Evolutionary conservation across 2,888 invertebrate genomes (phyloP), one percentile per base, ranked within the genome.

Genomic region (Orchesellides sinensis): DNA sequence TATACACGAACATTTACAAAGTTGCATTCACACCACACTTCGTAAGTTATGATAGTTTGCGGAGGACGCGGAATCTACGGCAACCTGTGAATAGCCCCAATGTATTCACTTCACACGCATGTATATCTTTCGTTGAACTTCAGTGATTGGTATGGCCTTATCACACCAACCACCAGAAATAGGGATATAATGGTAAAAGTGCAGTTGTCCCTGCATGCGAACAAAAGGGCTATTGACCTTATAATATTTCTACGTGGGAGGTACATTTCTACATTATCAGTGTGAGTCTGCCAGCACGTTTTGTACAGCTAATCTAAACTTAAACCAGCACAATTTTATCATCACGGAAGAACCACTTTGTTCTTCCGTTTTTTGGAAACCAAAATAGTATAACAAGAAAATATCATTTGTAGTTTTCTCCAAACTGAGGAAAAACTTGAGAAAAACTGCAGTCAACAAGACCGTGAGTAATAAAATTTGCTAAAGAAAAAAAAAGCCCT

Each of bases 391-490:
- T 35, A 77, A 25, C 63, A 52, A 65, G 75, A 17, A 75, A 77
- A 66, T 77, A 77, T 68, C 66, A 77, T 77, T 77, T 77, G 12
- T 29, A 66, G 27, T 63, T 63, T 63, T 17, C 10, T n/a, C n/a
- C n/a, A 68, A 52, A 59, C 35, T 25, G 47, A 32, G 47, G 12
- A 54, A 27, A 66, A 75, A 66, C 32, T 74, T 14, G 6, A 17
- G 49, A 56, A 65, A 75, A 63, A 61, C 29, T 56, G 75, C 75
- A 65, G 65, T 35, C 40, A 75, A 65, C 21, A 66, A 47, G 63
- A 63, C 75, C 75, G 75, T 75, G 66, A 75, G 75, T 75, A 75
- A 75, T 75, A 75, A 75, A 75, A 75, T 75, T 75, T 75, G 75
- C 54, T 54, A 54, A 66, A 52, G 23, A 21, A 23, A 45, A 65